Base-by-base conservation (phyloP, 2,797 vertebrate genomes). In the Eulemur albifrons region DNA sequence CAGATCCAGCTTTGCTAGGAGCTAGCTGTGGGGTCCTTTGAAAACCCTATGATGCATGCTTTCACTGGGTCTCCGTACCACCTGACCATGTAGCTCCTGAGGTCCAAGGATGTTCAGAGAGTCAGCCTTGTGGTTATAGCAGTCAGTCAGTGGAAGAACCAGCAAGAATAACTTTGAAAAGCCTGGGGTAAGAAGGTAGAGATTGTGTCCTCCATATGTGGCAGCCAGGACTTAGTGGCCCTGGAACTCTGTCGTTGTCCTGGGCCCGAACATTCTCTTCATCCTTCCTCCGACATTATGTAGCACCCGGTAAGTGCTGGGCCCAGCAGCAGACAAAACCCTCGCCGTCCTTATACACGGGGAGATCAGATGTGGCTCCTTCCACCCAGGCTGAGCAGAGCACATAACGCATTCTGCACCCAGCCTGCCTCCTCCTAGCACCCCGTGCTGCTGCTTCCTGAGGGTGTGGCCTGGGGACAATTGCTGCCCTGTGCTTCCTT, bases 321-420 rank as follows among this genome's bases (percentile, higher is more conserved):
- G 32, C 81, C 90, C 14, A 73, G 45, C 69, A 52, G 57, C 20
- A 0, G 67, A 38, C n/a, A 18, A 32, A 59, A 40, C 18, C 15
- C 59, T 67, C 57, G 4, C 14, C 6, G 23, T 65, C 45, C 3
- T 0, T 14, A 70, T 2, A 38, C 13, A 10, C 17, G 3, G 63
- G 61, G 30, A 63, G 61, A 2, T 65, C 8, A 32, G 43, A 30
- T 27, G 1, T 63, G 27, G 25, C 45, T 11, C 50, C 32, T 23
- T 30, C 12, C 1, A 17, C 40, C 52, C 11, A 25, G 61, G 0
- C 20, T 17, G 32, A 13, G 32, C 4, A 45, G 14, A 48, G 35
- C 5, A 21, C 48, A 45, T 3, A 32, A 35, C 32, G 35, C 0
- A 0, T 32, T 14, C 14, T 17, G 50, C 4, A 32, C 38, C 61